phyloP scores from a whole-genome alignment of 2,888 invertebrate genomes.

The Diogma glabrata region DNA sequence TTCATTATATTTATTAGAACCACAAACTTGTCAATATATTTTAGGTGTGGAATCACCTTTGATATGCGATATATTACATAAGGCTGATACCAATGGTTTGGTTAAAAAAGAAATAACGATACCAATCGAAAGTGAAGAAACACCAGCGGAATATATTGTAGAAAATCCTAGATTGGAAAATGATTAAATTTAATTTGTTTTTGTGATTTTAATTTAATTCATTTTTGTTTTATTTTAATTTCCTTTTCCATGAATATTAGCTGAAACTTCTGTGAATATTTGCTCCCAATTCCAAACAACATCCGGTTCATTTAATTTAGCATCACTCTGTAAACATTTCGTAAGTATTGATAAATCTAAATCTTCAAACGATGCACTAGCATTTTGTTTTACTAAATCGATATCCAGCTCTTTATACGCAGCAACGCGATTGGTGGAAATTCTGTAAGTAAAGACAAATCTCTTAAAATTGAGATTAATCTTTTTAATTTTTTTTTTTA shows the following conservation, averaged over 20 bases:
- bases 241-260: constrained; percentile 39
- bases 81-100: constrained; percentile 72
- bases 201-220: no score
- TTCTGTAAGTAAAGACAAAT: constrained; percentile 36
- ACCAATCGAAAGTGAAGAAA: constrained; percentile 14
- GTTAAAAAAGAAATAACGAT: constrained; percentile 31
- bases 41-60: constrained; percentile 88
- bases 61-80: constrained; percentile 72
- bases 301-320: constrained; percentile 51
- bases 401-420: constrained; percentile 61
- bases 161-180: not conserved
- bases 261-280: constrained; percentile 59
- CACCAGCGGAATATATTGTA: constrained; percentile 2
- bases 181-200: no score
- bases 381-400: constrained; percentile 49
- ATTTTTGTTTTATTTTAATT: no score
- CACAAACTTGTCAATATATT: constrained; percentile 86
- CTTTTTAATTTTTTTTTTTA: constrained; percentile 14
- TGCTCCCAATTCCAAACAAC: constrained; percentile 69
- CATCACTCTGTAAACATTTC: constrained; percentile 50
- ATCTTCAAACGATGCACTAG: constrained; percentile 51
- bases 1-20: constrained; percentile 80
- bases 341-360: constrained; percentile 59
- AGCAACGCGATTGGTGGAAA: constrained; percentile 47
- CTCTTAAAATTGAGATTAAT: constrained; percentile 1